A percentile compares a stretch with the other conserved stretches of the same genome.
Evolutionary conservation across 2,888 invertebrate genomes (phyloP).

Genomic region (Hartigia nigra): DNA sequence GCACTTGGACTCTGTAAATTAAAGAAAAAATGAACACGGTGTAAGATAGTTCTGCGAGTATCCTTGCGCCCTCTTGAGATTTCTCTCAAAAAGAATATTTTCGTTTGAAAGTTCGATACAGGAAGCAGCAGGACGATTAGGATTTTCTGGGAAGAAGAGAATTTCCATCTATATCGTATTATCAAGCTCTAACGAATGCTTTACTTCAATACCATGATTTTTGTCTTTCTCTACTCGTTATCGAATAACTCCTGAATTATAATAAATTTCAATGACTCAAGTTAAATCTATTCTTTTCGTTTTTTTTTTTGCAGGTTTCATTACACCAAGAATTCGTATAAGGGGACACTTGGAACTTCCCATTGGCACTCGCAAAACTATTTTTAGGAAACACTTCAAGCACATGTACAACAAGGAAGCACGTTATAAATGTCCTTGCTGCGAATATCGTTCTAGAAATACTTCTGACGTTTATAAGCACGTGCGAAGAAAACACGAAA

Average conservation of each 20-base stretch:
- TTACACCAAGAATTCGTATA: not conserved
- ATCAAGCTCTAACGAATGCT: not conserved
- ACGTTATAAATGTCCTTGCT: constrained; percentile 54
- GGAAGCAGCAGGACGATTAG: not conserved
- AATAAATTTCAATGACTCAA: not conserved
- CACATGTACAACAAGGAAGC: constrained; percentile 53
- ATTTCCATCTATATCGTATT: not conserved
- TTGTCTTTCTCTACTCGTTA: not conserved
- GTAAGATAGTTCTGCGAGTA: not conserved
- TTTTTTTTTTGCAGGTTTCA: not conserved
- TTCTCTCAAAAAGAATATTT: not conserved
- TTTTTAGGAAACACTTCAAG: constrained; percentile 43
- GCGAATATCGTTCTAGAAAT: constrained; percentile 47
- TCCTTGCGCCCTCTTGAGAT: not conserved
- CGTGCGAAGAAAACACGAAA: constrained; percentile 46
- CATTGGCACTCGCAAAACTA: constrained; percentile 8
- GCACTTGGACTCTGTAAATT: not conserved
- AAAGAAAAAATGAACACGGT: not conserved
- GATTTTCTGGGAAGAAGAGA: not conserved
- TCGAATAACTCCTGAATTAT: not conserved
- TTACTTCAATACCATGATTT: not conserved
- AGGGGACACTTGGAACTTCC: not conserved
- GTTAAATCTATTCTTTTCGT: not conserved
- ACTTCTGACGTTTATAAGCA: constrained; percentile 52
- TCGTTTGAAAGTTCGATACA: not conserved